Conservation (phyloP, 1,140 invertebrate genomes). For the Drosophila willistoni region DNA sequence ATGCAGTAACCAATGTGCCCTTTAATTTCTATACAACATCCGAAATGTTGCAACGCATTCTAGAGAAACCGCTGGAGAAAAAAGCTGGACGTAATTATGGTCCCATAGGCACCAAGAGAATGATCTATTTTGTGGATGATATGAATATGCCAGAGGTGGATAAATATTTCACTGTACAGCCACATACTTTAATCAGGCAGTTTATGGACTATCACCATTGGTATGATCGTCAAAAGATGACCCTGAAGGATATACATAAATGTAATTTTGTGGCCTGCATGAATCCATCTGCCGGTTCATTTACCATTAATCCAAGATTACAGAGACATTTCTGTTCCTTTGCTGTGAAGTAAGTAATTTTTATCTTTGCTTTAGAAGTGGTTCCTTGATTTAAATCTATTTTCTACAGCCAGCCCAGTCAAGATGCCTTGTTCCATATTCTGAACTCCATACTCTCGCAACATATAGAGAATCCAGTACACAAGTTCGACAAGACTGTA, state of each 20-base stretch:
- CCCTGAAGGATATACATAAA: slow-evolving; percentile 95
- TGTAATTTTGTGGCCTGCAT: slow-evolving; percentile 97
- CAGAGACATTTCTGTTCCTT: slow-evolving; percentile 97
- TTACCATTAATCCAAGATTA: slow-evolving; percentile 95
- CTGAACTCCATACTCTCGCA: slow-evolving; percentile 92
- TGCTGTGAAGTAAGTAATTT: slow-evolving; percentile 87
- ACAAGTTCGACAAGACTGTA: slow-evolving; percentile 83
- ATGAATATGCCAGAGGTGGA: slow-evolving; percentile 99
- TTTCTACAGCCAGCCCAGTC: slow-evolving; percentile 89
- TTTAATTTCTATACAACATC: slow-evolving; percentile 98
- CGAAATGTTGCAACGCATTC: slow-evolving; percentile 93
- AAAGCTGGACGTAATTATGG: slow-evolving; percentile 97
- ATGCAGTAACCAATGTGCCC: slow-evolving; percentile 92
- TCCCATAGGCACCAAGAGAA: slow-evolving; percentile 93
- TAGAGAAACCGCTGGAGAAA: slow-evolving; percentile 97
- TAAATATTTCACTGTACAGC: slow-evolving; percentile 96
- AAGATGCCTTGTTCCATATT: slow-evolving; percentile 92
- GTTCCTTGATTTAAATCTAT: not conserved
- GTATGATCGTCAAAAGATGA: slow-evolving; percentile 93
- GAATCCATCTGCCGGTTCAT: slow-evolving; percentile 97
- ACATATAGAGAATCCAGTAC: slow-evolving; percentile 88
- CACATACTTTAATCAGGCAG: slow-evolving; percentile 95
- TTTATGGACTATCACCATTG: slow-evolving; percentile 97
- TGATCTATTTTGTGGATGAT: slow-evolving; percentile 98
- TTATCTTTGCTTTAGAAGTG: slow-evolving; percentile 52